Percentiles rank a stretch among this genome's conserved stretches.
Conservation (phyloP, 1,140 invertebrate species). For the Parasteatoda tepidariorum region DNA sequence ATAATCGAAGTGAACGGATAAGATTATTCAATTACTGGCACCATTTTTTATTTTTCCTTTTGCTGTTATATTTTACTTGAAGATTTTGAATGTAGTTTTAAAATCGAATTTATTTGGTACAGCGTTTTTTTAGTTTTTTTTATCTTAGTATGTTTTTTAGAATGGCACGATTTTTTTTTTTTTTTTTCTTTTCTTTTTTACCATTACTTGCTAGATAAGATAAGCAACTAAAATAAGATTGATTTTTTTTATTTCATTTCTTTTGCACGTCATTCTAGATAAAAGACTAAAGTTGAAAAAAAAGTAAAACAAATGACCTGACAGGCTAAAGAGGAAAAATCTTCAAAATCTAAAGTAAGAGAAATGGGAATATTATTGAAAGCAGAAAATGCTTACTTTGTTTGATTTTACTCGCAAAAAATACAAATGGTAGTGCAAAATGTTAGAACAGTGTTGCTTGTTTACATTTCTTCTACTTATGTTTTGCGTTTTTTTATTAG, state of each 20-base stretch:
- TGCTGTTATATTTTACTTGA: not conserved
- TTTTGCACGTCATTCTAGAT: not conserved
- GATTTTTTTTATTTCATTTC: not conserved
- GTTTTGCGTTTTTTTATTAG: not conserved
- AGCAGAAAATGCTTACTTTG: not conserved
- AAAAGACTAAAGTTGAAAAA: constrained; percentile 29
- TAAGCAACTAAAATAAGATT: not conserved
- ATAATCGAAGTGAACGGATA: constrained; percentile 43
- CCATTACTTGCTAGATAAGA: not conserved
- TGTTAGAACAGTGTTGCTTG: not conserved
- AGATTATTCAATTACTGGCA: constrained; percentile 44
- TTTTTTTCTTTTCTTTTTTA: not conserved
- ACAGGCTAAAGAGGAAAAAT: constrained; percentile 35
- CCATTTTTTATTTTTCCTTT: not conserved
- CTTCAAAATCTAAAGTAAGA: constrained; percentile 52
- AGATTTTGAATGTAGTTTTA: constrained; percentile 22
- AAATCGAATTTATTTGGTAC: constrained; percentile 40
- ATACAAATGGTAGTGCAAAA: no score
- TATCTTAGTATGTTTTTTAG: not conserved
- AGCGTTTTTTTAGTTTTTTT: not conserved
- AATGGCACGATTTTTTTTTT: not conserved
- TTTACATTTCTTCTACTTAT: not conserved
- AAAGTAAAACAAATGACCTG: constrained; percentile 52
- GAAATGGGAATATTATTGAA: constrained; percentile 57
- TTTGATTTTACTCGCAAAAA: not conserved